phyloP scores from a whole-genome alignment of 2,888 invertebrate species.

The Drosophila meridiana region DNA sequence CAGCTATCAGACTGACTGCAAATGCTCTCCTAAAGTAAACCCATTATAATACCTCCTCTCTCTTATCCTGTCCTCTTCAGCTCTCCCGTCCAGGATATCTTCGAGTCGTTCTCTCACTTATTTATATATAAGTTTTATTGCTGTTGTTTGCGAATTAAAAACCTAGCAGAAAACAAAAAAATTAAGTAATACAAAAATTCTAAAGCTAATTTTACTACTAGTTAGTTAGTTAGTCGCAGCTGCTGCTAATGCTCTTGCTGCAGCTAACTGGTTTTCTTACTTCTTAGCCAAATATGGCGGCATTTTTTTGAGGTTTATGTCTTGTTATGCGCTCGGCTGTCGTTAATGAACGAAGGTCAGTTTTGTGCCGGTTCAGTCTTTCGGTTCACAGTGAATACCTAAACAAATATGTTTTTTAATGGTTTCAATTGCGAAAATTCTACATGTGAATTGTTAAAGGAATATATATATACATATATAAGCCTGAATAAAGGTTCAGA shows the following conservation, averaged over 20 bases:
- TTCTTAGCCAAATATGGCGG: slow-evolving; percentile 64
- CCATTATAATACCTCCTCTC: not conserved
- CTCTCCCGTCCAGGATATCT: not conserved
- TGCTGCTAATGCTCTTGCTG: slow-evolving; percentile 32
- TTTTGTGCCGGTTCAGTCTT: slow-evolving; percentile 49
- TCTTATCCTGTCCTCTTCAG: not conserved
- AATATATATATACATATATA: no score
- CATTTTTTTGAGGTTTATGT: slow-evolving; percentile 61
- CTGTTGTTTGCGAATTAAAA: slow-evolving; percentile 42
- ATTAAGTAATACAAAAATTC: slow-evolving; percentile 53
- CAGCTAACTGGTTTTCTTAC: slow-evolving; percentile 68
- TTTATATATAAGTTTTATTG: slow-evolving; percentile 38
- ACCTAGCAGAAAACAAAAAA: slow-evolving; percentile 16
- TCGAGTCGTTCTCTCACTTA: not conserved
- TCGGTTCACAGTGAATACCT: slow-evolving; percentile 1
- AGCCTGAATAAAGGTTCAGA: not conserved
- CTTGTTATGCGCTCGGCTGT: slow-evolving; percentile 63
- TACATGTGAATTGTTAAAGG: not conserved
- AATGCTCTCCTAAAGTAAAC: not conserved
- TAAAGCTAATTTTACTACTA: slow-evolving; percentile 67
- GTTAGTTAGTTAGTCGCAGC: slow-evolving; percentile 60
- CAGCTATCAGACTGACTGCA: not conserved
- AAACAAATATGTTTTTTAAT: not conserved
- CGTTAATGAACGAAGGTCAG: slow-evolving; percentile 78
- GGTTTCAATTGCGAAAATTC: slow-evolving; percentile 2